Base-by-base conservation (phyloP, 1,140 invertebrate genomes). In the Neoseiulus cucumeris region DNA sequence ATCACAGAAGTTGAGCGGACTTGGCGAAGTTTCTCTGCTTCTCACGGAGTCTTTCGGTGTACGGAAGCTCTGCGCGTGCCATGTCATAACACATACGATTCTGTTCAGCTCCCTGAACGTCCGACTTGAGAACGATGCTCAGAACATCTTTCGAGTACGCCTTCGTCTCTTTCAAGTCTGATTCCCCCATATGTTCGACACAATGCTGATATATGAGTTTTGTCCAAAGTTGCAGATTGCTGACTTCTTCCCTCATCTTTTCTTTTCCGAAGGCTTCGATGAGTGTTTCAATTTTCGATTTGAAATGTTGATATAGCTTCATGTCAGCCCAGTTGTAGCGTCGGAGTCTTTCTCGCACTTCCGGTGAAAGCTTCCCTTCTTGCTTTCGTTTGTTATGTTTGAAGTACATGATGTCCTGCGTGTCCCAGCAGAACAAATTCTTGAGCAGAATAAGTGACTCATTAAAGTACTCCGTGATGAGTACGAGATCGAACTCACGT, bases 381-480 rank as follows among this genome's bases (percentile, higher is more conserved):
- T 25, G 25, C 51, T 66, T 66, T 45, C 65, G 42, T 22, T 42
- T 45, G 17, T 66, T 66, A 55, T 47, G 65, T 45, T 45, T 44
- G 44, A 66, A 66, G 47, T 29, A 42, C 0, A 77, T 66, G 5
- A 81, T 70, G 67, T 80, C 74, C 44, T 76, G 73, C 7, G 76
- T 65, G 20, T 74, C 70, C 80, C 80, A 81, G 65, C 76, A 78
- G 33, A 81, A 73, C 7, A 76, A 66, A 64, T 79, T 69, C 30
- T 71, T 72, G 41, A 81, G 70, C 9, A 81, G 70, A 42, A 81
- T 73, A 17, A 81, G 68, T 1, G 79, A 81, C 68, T 79, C 78
- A 65, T 81, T 78, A 70, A 81, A 77, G 68, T 76, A 73, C 68
- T 81, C 80, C 1, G 76, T 72, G 22, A 81, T 75, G 74, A 81